Conservation (phyloP, 2,113 vertebrate species). For the Cyphomyrus discorhynchus region DNA sequence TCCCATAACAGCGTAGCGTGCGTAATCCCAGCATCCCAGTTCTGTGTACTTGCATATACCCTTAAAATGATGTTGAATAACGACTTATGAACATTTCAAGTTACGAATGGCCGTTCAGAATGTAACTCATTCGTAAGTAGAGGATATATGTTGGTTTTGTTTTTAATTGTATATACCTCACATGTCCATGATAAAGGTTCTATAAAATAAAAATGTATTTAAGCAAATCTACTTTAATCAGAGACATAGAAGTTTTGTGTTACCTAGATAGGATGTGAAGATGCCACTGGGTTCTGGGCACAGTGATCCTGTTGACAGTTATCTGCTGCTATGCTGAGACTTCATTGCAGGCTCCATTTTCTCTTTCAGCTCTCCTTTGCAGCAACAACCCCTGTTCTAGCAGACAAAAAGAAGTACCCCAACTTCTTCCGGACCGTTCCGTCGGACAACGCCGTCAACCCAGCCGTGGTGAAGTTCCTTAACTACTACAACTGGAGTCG, state of each 20-base stretch:
- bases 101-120: no score
- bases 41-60: no score
- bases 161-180: not conserved
- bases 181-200: not conserved
- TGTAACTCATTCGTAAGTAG: no score
- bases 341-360: constrained; percentile 21
- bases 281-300: not conserved
- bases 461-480: constrained; percentile 91
- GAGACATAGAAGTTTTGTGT: not conserved
- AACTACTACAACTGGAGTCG: constrained; percentile 88
- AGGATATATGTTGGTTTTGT: not conserved
- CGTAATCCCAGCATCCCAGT: no score
- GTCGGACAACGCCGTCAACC: constrained; percentile 96
- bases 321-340: not conserved
- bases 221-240: not conserved
- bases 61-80: no score
- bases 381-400: constrained; percentile 91
- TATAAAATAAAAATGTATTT: not conserved
- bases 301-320: not conserved
- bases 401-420: constrained; percentile 97
- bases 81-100: no score
- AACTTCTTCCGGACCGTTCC: constrained; percentile 98
- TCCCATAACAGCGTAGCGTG: no score
- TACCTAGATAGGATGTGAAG: not conserved
- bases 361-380: constrained; percentile 87